These are phyloP conservation scores for Macroglossus sobrinus DNA, from an alignment of 2,113 vertebrate species.

Conservation along the genomic window DNA sequence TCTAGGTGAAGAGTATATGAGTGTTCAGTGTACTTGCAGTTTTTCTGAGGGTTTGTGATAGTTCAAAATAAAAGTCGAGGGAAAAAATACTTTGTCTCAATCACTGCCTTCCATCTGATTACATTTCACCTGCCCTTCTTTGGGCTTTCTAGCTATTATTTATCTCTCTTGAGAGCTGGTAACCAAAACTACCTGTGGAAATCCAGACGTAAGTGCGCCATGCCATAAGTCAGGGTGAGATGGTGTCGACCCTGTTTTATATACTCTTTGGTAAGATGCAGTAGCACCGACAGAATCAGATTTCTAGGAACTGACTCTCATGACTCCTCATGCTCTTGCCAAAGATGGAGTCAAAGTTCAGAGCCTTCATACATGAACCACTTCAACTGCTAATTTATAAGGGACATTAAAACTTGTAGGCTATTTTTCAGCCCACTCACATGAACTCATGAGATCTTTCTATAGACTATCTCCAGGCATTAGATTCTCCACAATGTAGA, in stretches of 20 bases:
- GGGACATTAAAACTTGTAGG: neutral
- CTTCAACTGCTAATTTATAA: neutral
- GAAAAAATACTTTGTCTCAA: neutral
- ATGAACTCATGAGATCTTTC: neutral
- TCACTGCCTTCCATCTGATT: neutral
- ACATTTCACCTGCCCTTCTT: neutral
- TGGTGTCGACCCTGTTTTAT: neutral
- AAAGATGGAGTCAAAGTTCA: neutral
- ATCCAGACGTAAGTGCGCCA: fast-evolving
- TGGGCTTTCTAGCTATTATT: neutral
- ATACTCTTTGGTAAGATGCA: too few species aligned
- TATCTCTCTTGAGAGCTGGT: neutral
- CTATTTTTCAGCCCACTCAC: neutral
- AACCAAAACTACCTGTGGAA: neutral
- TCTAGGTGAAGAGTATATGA: neutral
- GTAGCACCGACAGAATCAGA: neutral
- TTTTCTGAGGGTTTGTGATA: neutral
- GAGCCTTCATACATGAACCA: neutral
- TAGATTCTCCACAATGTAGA: neutral
- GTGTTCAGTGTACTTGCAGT: neutral
- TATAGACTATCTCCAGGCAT: neutral
- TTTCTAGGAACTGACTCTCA: neutral
- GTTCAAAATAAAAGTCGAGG: neutral
- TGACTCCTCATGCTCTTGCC: neutral
- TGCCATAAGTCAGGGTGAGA: neutral